These are phyloP conservation scores for Contarinia nasturtii DNA, from an alignment of 1,140 invertebrate species.

Conservation along the genomic window DNA sequence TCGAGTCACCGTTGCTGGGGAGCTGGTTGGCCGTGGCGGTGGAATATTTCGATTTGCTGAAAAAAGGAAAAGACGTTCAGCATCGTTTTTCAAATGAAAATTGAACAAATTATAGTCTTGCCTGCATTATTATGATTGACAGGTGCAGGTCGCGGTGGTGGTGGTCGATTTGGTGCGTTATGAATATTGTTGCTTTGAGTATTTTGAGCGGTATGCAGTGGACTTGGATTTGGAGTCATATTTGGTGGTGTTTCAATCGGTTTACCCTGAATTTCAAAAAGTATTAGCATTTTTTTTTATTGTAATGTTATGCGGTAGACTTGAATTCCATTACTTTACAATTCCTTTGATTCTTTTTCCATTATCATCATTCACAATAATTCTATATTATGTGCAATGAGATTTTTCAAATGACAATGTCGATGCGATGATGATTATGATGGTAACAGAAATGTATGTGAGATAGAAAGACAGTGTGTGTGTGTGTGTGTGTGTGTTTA, in stretches of 20 bases:
- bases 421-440: no score
- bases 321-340: no score
- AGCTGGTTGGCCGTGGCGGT: conserved; percentile 12
- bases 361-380: no score
- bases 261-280: conserved; percentile 10
- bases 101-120: no score
- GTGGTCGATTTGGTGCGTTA: conserved; percentile 13
- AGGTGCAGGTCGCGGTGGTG: conserved; percentile 14
- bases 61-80: conserved; percentile 6
- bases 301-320: no score
- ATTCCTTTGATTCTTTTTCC: no score
- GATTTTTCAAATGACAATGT: no score
- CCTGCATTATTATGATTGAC: neutral
- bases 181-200: neutral
- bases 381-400: no score
- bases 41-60: conserved; percentile 14
- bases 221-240: conserved; percentile 2
- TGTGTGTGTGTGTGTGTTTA: no score
- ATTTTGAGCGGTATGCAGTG: conserved; percentile 3
- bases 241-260: conserved; percentile 14
- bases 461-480: no score
- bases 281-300: no score
- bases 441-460: no score
- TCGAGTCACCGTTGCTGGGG: neutral
- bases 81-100: neutral